A percentile compares a stretch with the other conserved stretches of the same genome.
Conservation (phyloP, 2,888 invertebrate genomes). For the Phania funesta region DNA sequence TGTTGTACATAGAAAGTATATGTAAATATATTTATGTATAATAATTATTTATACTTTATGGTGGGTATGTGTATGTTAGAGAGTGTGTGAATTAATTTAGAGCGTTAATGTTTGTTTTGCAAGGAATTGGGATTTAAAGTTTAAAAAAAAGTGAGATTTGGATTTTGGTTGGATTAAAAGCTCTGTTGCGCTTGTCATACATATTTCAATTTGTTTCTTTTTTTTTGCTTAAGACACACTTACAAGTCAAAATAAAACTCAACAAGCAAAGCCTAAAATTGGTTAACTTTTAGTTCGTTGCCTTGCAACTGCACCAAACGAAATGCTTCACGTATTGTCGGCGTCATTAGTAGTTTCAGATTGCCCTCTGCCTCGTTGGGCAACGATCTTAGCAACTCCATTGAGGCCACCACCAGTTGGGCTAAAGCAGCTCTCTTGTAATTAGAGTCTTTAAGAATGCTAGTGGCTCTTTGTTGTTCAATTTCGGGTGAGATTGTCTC, state of each 20-base stretch:
- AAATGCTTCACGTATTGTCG: slow-evolving; percentile 80
- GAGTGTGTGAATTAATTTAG: neutral
- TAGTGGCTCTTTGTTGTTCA: slow-evolving; percentile 89
- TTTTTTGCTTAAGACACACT: slow-evolving; percentile 48
- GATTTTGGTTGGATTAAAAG: slow-evolving; percentile 60
- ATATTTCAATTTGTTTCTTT: neutral
- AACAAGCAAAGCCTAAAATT: slow-evolving; percentile 80
- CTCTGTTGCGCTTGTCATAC: slow-evolving; percentile 54
- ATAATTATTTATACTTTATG: slow-evolving; percentile 54
- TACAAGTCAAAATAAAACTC: slow-evolving; percentile 79
- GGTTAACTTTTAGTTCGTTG: slow-evolving; percentile 80
- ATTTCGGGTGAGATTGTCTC: slow-evolving; percentile 91
- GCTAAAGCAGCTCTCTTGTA: slow-evolving; percentile 91
- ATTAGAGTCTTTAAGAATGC: slow-evolving; percentile 93
- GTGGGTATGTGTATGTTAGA: slow-evolving; percentile 43
- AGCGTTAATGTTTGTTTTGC: slow-evolving; percentile 3
- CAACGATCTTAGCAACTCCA: slow-evolving; percentile 87
- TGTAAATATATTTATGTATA: slow-evolving; percentile 13
- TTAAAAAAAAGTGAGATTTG: slow-evolving; percentile 38
- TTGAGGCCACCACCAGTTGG: slow-evolving; percentile 91
- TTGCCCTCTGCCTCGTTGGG: slow-evolving; percentile 83
- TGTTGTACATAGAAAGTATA: slow-evolving; percentile 46
- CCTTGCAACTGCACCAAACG: slow-evolving; percentile 80
- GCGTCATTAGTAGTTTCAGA: slow-evolving; percentile 79
- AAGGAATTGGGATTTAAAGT: slow-evolving; percentile 28